Base-by-base conservation (phyloP, 2,797 vertebrate species). In the Sebastes baramenuke region DNA sequence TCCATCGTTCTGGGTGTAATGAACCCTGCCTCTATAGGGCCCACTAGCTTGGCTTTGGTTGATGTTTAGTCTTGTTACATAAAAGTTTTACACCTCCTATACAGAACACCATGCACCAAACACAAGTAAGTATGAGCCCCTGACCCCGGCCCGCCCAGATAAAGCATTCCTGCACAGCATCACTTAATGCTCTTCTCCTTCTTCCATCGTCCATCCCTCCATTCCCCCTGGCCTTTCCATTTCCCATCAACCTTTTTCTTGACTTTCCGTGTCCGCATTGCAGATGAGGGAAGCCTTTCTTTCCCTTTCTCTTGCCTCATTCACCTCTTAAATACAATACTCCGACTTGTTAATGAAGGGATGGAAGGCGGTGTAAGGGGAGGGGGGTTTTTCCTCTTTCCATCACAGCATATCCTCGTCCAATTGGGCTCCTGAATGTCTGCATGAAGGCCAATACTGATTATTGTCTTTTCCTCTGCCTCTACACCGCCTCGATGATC, bases 391-490 rank as follows among this genome's bases (percentile, higher is more conserved):
- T 87, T 91, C 81, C 85, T 88, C 70, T 93, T 92, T 93, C 88
- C 89, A 92, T 92, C 70, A 87, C 83, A 27, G 77, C 70, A 84
- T 87, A 67, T 78, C 66, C 67, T 84, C 16, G 2, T 85, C 75
- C 71, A 79, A 13, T 58, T 30, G 55, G 85, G 88, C 86, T 91
- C 90, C 90, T 75, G 38, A 49, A 72, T 73, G 91, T 92, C 88
- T 92, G 82, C 75, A 64, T 71, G 46, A 64, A 72, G 32, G 78
- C 77, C 46, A 76, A 61, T 71, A 62, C 67, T 77, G 36, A 32
- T 78, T 71, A 79, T 87, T 90, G 80, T 88, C 52, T 87, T 90
- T 87, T 87, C 73, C 83, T 86, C 67, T 81, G 52, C 67, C 72
- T 77, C 42, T 62, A 62, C 55, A 8, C 58, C 6, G 55, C 61